phyloP scores from a whole-genome alignment of 2,797 vertebrate species.

The Spea hammondii region DNA sequence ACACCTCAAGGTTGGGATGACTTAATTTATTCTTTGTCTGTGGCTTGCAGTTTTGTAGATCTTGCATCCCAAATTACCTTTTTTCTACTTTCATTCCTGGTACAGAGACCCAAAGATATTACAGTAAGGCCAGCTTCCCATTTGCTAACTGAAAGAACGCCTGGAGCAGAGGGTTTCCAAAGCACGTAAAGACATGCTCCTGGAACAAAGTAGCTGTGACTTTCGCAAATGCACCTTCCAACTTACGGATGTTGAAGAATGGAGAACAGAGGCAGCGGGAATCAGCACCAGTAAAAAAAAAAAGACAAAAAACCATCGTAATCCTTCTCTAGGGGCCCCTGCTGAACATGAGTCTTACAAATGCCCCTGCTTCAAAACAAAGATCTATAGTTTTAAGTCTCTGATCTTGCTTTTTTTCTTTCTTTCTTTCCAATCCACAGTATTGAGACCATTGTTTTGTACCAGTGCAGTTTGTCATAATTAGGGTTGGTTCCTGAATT shows the following conservation, averaged over 20 bases:
- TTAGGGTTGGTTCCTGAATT: background rate
- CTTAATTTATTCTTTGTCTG: background rate
- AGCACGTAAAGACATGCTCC: conserved; percentile 87
- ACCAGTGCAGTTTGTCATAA: background rate
- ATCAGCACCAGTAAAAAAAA: background rate
- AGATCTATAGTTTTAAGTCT: background rate
- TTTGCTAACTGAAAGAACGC: conserved; percentile 91
- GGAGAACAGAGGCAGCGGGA: background rate
- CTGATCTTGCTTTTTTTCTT: background rate
- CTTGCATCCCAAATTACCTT: background rate
- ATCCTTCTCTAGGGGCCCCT: too few relatives aligned
- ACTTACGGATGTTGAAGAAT: conserved; percentile 72
- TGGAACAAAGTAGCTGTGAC: conserved; percentile 82
- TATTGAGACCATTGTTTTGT: background rate
- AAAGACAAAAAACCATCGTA: too few relatives aligned
- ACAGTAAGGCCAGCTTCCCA: conserved; percentile 84
- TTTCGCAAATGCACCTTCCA: conserved; percentile 96
- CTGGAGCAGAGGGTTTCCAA: conserved; percentile 81
- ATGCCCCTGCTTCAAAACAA: too few relatives aligned
- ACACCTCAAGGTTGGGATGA: background rate
- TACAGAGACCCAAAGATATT: conserved; percentile 75
- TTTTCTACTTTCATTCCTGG: conserved; percentile 53
- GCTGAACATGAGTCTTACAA: too few relatives aligned
- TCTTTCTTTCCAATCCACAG: background rate
- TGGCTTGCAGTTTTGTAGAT: too few relatives aligned